Percentiles rank a stretch among this genome's conserved stretches.
These are phyloP conservation scores for Stenotaenia linearis DNA, from an alignment of 2,888 invertebrate species.

Conservation along the genomic window DNA sequence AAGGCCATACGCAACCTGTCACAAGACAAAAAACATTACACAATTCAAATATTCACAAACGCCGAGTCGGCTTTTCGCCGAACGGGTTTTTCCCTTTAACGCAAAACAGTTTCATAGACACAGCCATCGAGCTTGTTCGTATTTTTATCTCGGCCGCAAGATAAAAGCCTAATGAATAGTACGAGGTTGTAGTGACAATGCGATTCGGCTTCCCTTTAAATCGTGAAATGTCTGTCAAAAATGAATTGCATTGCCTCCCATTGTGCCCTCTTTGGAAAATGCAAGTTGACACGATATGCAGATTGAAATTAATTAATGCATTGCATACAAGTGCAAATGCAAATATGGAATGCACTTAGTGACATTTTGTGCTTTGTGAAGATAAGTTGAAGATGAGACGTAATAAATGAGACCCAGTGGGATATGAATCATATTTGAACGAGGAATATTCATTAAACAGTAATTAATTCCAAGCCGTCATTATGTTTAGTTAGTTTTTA, in stretches of 20 bases:
- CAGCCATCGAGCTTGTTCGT: no score
- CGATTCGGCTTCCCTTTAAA: not conserved
- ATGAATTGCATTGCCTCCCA: not conserved
- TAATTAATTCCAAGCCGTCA: not conserved
- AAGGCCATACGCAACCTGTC: no score
- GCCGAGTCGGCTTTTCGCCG: no score
- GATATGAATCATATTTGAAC: not conserved
- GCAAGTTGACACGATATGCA: not conserved
- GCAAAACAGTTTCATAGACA: no score
- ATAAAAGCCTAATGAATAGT: not conserved
- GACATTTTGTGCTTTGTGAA: not conserved
- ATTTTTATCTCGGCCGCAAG: not conserved
- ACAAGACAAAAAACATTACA: no score
- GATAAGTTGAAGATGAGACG: not conserved
- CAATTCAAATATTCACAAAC: no score
- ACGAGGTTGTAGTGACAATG: not conserved
- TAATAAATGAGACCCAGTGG: not conserved
- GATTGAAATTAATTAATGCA: constrained; percentile 1
- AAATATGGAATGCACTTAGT: not conserved
- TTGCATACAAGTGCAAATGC: not conserved
- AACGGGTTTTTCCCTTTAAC: no score
- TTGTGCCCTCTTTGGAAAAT: not conserved
- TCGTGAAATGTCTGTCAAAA: not conserved
- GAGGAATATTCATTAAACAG: not conserved
- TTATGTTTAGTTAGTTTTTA: not conserved